Conservation (phyloP, 64 coral and sea anemone genomes). For the Cladopsammia gracilis region DNA sequence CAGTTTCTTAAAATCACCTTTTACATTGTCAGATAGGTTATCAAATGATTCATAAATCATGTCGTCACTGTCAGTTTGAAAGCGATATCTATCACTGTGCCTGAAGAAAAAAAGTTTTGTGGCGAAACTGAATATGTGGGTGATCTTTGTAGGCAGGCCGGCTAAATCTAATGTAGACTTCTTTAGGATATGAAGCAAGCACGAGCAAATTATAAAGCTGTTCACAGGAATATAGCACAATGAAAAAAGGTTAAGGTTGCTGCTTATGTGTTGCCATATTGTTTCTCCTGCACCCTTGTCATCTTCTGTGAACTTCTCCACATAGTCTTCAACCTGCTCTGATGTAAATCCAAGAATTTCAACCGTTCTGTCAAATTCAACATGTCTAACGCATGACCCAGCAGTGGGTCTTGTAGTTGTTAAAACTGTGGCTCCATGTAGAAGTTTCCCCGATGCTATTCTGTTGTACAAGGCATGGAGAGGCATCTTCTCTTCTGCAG, state of each 20-base stretch:
- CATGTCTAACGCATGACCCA: background rate
- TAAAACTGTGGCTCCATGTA: conserved; percentile 33
- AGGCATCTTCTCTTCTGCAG: background rate
- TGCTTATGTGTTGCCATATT: conserved; percentile 5
- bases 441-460: conserved; percentile 17
- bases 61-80: too few species aligned
- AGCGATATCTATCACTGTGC: too few species aligned
- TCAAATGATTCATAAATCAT: too few species aligned
- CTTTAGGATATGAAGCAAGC: too few species aligned
- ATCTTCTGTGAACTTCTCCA: conserved; percentile 18
- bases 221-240: conserved; percentile 66
- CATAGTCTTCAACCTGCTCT: conserved; percentile 50
- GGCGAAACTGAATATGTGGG: too few species aligned
- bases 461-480: background rate
- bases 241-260: background rate
- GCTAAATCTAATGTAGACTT: too few species aligned
- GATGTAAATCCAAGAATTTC: conserved; percentile 66
- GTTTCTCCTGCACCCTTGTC: too few species aligned
- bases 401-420: conserved; percentile 48
- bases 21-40: too few species aligned
- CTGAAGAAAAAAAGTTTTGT: too few species aligned
- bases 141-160: too few species aligned
- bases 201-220: too few species aligned
- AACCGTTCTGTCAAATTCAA: conserved; percentile 45
- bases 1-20: too few species aligned